Conservation (phyloP, 2,888 invertebrate species). For the Junonia oenone region DNA sequence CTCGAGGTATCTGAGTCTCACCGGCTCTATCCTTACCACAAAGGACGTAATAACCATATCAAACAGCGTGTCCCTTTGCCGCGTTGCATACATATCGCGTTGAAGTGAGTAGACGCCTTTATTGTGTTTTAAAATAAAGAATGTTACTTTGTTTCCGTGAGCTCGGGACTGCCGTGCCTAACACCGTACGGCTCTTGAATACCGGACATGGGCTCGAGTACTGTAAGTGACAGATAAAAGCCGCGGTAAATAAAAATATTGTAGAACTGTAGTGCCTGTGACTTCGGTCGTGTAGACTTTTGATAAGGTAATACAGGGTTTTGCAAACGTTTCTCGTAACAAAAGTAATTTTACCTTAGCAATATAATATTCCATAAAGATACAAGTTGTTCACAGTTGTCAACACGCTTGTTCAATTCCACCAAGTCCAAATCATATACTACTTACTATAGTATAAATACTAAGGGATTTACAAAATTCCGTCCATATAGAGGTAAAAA, state of each 20-base stretch:
- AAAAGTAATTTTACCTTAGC: too few species aligned
- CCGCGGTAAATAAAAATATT: slow-evolving; percentile 4
- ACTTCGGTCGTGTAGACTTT: background rate
- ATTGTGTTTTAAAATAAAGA: slow-evolving; percentile 70
- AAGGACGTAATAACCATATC: slow-evolving; percentile 79
- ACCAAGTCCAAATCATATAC: too few species aligned
- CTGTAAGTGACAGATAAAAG: slow-evolving; percentile 13
- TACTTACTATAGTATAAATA: too few species aligned
- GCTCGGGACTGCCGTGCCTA: slow-evolving; percentile 59
- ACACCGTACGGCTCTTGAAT: slow-evolving; percentile 52
- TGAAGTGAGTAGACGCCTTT: slow-evolving; percentile 48
- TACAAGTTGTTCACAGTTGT: too few species aligned
- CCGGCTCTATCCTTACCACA: slow-evolving; percentile 68
- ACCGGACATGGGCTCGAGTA: slow-evolving; percentile 39
- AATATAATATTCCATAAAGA: too few species aligned
- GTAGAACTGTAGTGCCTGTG: background rate
- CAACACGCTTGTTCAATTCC: too few species aligned
- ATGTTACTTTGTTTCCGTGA: slow-evolving; percentile 71
- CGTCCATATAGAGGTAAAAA: too few species aligned
- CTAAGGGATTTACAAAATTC: too few species aligned
- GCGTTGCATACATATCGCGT: slow-evolving; percentile 72
- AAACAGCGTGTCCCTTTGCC: slow-evolving; percentile 73
- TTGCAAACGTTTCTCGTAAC: too few species aligned
- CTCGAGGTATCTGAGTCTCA: slow-evolving; percentile 48
- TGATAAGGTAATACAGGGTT: background rate